Base-by-base conservation (phyloP, 2,113 vertebrate genomes). In the Choloepus hoffmanni region DNA sequence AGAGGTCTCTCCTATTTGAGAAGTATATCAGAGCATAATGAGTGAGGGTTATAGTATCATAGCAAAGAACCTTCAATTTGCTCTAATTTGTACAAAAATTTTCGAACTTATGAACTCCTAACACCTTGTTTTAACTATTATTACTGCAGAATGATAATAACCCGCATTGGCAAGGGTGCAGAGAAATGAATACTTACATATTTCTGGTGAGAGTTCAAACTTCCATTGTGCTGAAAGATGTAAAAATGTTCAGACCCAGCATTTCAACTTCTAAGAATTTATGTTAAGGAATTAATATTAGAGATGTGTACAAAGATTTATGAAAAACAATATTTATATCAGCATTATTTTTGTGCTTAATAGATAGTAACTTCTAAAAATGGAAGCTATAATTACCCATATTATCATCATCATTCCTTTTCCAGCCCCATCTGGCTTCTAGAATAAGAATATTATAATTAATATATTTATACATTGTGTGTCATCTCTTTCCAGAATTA, bases 361-460 rank as follows among this genome's bases (percentile, higher is more conserved):
- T 92, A 93, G 95, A 96, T 84, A 96, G 87, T 95, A 97, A 89
- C 91, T 89, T 93, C 97, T 97, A 97, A 97, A 98, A 97, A 78
- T 30, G 78, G 97, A 97, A 96, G 95, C 94, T 97, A 1, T 98
- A 97, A 98, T 98, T 98, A 97, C 70, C 45, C 90, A 86, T 70
- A 89, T 88, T 83, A 78, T 95, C 81, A 95, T 89, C 95, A 92
- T 89, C 89, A 93, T 96, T 95, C 79, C 78, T 93, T 93, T 92
- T 88, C 95, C 94, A 91, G 95, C 91, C 89, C 96, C 94, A 96
- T 97, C 97, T 97, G 97, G 96, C 40, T 97, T 92, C 95, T 74
- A 95, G 94, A 96, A 96, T 92, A 94, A 85, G 96, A 96, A 96
- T 97, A 97, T 97, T 97, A 96, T 96, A 90, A 97, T 97, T 97